Percentiles rank a stretch among this genome's conserved stretches.
phyloP scores from a whole-genome alignment of 2,888 invertebrate genomes.

The Aleiodes leptofemur region DNA sequence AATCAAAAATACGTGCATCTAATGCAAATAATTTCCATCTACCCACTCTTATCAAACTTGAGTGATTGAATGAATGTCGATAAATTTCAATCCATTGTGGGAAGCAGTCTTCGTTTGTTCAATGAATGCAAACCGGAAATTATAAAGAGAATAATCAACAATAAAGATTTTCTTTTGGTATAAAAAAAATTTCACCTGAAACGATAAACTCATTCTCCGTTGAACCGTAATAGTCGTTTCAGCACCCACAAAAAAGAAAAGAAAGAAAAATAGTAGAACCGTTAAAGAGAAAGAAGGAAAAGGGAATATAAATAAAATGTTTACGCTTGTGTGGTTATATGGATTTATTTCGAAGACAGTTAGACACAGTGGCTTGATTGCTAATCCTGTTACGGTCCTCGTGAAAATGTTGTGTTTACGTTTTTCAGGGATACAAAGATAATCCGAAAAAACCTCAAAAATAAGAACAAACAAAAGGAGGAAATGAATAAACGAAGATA shows the following conservation, averaged over 20 bases:
- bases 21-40: too few species aligned
- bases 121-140: too few species aligned
- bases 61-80: too few species aligned
- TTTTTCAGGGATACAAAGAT: slow-evolving; percentile 27
- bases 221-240: background rate
- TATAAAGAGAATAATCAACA: too few species aligned
- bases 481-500: too few species aligned
- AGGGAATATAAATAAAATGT: slow-evolving; percentile 10
- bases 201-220: background rate
- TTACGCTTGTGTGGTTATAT: slow-evolving; percentile 28
- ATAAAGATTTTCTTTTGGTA: too few species aligned
- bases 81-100: too few species aligned
- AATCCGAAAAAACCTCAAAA: background rate
- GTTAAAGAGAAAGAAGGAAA: slow-evolving; percentile 13
- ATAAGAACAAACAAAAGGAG: background rate
- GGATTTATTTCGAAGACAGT: slow-evolving; percentile 37
- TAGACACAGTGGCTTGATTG: slow-evolving; percentile 45
- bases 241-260: background rate
- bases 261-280: background rate
- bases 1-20: too few species aligned
- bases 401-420: slow-evolving; percentile 26
- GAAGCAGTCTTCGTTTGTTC: too few species aligned
- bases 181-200: too few species aligned
- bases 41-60: too few species aligned
- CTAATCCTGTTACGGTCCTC: slow-evolving; percentile 42